These are phyloP conservation scores for Vulpes ferrilata DNA, from an alignment of 2,113 vertebrate genomes.

Conservation along the genomic window DNA sequence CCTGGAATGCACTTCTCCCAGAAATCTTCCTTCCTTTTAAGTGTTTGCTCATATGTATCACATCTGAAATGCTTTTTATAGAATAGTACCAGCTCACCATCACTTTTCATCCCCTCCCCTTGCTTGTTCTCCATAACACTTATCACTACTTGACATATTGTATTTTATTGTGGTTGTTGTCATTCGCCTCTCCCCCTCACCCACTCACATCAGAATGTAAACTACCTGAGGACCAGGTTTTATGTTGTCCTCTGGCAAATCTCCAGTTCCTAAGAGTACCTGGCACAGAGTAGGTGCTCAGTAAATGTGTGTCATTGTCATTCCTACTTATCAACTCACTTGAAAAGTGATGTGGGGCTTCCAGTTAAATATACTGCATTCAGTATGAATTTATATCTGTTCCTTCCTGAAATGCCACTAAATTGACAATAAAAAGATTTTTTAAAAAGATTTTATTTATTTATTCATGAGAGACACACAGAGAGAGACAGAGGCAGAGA, in stretches of 20 bases:
- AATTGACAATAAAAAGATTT: not conserved
- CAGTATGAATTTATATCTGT: not conserved
- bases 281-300: too few relatives aligned
- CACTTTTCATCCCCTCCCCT: not conserved
- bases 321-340: not conserved
- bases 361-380: not conserved
- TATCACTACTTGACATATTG: not conserved
- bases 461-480: too few relatives aligned
- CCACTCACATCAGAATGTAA: not conserved
- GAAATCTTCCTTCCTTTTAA: not conserved
- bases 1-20: not conserved
- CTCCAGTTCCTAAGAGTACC: not conserved
- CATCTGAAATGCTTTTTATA: not conserved
- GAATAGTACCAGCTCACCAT: not conserved
- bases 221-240: not conserved
- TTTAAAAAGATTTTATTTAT: too few relatives aligned
- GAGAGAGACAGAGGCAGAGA: too few relatives aligned
- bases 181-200: not conserved
- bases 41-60: not conserved
- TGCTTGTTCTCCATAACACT: not conserved
- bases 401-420: not conserved
- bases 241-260: not conserved
- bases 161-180: not conserved
- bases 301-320: not conserved
- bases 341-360: not conserved